phyloP scores from a whole-genome alignment of 2,888 invertebrate species.

The Sabatieria punctata region DNA sequence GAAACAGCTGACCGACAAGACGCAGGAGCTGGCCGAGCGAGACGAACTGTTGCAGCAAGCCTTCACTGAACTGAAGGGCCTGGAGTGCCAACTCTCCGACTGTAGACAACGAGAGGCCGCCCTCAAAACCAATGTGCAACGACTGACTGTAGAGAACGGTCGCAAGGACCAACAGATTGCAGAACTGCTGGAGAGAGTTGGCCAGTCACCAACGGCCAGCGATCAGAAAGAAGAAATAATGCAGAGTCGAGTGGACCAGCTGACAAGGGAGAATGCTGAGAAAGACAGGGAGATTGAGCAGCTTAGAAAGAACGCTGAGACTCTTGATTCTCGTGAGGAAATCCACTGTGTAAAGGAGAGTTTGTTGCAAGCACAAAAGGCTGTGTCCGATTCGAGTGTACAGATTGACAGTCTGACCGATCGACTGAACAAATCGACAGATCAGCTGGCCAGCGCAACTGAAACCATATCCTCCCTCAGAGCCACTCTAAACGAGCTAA shows the following conservation, averaged over 20 bases:
- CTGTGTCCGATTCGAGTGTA: background rate
- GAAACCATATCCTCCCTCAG: too few relatives aligned
- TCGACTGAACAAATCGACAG: too few relatives aligned
- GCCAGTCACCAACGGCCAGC: too few relatives aligned
- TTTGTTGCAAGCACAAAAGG: background rate
- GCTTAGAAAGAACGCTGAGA: too few relatives aligned
- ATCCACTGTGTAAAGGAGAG: background rate
- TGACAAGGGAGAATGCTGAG: background rate
- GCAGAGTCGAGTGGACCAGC: too few relatives aligned
- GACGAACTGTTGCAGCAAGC: slow-evolving; percentile 8
- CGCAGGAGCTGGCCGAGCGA: slow-evolving; percentile 8
- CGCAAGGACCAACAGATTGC: too few relatives aligned
- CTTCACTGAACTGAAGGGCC: slow-evolving; percentile 4
- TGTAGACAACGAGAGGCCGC: slow-evolving; percentile 1
- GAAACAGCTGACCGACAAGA: slow-evolving; percentile 6
- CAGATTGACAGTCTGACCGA: too few relatives aligned
- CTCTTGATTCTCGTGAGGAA: background rate
- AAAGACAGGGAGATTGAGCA: background rate
- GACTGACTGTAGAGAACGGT: background rate
- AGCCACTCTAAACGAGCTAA: background rate
- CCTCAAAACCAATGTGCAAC: background rate
- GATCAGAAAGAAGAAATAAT: too few relatives aligned
- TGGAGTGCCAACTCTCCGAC: slow-evolving; percentile 5
- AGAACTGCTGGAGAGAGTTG: too few relatives aligned
- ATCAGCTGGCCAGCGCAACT: background rate